Evolutionary conservation across 2,888 invertebrate genomes (phyloP), one percentile per base, ranked within the genome.

Genomic region (Salpingus planirostris): DNA sequence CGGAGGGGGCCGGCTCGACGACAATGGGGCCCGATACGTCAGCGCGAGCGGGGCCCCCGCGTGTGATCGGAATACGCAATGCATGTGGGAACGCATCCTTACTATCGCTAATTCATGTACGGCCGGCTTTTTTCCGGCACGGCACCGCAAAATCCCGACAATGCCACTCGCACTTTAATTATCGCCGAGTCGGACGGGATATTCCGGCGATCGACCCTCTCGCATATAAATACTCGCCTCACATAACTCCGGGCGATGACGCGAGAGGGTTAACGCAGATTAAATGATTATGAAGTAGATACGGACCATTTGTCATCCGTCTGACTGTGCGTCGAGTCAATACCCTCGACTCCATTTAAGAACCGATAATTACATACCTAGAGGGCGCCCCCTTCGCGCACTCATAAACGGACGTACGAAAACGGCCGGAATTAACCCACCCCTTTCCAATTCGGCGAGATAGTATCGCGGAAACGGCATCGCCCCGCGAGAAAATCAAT

Each of bases 261-360:
- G 62, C 58, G 61, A 60, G 60, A 61, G 62, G 64, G 62, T 63
- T 63, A 64, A 62, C 59, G 57, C 52, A 59, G 61, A 63, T 64
- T 64, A 64, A 64, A 62, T 60, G 64, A 64, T 64, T 63, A 64
- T 63, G 61, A 61, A 60, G 54, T 55, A 55, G 62, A 63, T 61
- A 60, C 57, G 60, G 54, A 58, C 60, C 62, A 64, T 64, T 63
- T 62, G 62, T 63, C 62, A 64, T 61, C 49, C 36, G 14, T 34
- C 34, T 38, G 28, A 40, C 40, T 24, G 27, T 23, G 21, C 25
- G 27, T 47, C 44, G 36, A 42, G 37, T 42, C 40, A 24, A 35
- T 38, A 31, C 15, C 28, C 24, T 32, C 31, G 14, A 13, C 23
- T 28, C 24, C 31, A 24, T 29, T 34, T 25, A 29, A 29, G 27